Percentiles rank a stretch among this genome's conserved stretches.
Evolutionary conservation across 1,140 invertebrate genomes (phyloP).

Genomic region (Drosophila pruinosa): DNA sequence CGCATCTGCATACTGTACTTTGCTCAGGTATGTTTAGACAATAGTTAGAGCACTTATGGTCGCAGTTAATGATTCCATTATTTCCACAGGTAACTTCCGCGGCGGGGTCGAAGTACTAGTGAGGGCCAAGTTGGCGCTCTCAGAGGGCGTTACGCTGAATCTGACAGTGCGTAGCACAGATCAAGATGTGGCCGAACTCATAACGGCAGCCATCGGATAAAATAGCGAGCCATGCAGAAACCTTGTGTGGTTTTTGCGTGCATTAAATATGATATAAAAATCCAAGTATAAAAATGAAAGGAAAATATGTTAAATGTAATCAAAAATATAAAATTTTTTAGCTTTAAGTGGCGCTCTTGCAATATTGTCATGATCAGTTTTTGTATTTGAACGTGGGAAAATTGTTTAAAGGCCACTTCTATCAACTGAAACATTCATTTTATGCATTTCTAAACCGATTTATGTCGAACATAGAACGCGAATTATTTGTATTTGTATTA

Average conservation of each 20-base stretch:
- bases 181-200: slow-evolving; percentile 91
- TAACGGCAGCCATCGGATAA: slow-evolving; percentile 93
- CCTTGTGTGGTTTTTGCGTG: slow-evolving; percentile 60
- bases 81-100: slow-evolving; percentile 89
- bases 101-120: slow-evolving; percentile 95
- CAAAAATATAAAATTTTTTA: slow-evolving; percentile 65
- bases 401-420: slow-evolving; percentile 12
- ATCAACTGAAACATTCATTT: slow-evolving; percentile 23
- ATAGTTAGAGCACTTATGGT: not conserved
- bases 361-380: slow-evolving; percentile 17
- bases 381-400: not conserved
- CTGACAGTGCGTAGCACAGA: slow-evolving; percentile 87
- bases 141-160: slow-evolving; percentile 90
- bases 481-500: slow-evolving; percentile 41
- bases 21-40: slow-evolving; percentile 86
- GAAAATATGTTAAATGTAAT: slow-evolving; percentile 57
- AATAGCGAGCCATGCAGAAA: slow-evolving; percentile 64
- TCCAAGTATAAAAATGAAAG: slow-evolving; percentile 20
- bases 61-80: not conserved
- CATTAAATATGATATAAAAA: slow-evolving; percentile 57
- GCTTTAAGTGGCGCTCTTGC: slow-evolving; percentile 43
- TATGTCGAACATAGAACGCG: slow-evolving; percentile 3
- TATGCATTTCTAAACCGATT: slow-evolving; percentile 30
- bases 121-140: slow-evolving; percentile 91
- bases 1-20: slow-evolving; percentile 91